These are phyloP conservation scores for Styela clava DNA, from an alignment of 23 tunicate genomes.

Conservation along the genomic window DNA sequence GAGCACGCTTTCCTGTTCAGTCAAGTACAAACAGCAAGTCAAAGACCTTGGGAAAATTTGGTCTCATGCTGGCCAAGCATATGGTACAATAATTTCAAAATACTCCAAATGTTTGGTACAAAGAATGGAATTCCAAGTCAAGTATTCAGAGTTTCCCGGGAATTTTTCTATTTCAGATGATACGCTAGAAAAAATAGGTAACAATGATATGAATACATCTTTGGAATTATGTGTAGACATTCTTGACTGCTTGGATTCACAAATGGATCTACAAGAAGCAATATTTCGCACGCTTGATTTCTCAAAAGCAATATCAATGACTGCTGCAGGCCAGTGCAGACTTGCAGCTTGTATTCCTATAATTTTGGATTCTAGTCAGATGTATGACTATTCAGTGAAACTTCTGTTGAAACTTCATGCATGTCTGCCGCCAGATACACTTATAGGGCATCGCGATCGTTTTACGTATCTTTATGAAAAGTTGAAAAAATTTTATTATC, in stretches of 20 bases:
- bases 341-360: constrained; percentile 83
- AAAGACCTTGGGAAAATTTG: constrained; percentile 69
- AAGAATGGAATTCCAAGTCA: constrained; percentile 76
- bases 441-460: constrained; percentile 70
- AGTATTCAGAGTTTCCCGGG: constrained; percentile 74
- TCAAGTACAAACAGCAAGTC: constrained; percentile 64
- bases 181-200: constrained; percentile 64
- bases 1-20: constrained; percentile 35
- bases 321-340: constrained; percentile 92
- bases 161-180: constrained; percentile 61
- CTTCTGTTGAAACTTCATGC: constrained; percentile 72
- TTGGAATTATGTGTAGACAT: constrained; percentile 86
- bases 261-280: constrained; percentile 74
- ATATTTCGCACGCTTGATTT: constrained; percentile 82
- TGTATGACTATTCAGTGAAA: constrained; percentile 81
- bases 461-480: constrained; percentile 37
- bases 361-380: constrained; percentile 85
- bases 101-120: constrained; percentile 41
- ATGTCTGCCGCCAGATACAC: constrained; percentile 75
- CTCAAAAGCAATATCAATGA: constrained; percentile 76
- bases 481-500: constrained; percentile 71
- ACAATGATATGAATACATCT: constrained; percentile 66
- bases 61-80: constrained; percentile 62
- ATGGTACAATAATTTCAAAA: constrained; percentile 61
- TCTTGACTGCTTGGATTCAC: constrained; percentile 76